Evolutionary conservation across 2,113 vertebrate genomes (phyloP), one percentile per base, ranked within the genome.

Genomic region (Dolichallabes microphthalmus): DNA sequence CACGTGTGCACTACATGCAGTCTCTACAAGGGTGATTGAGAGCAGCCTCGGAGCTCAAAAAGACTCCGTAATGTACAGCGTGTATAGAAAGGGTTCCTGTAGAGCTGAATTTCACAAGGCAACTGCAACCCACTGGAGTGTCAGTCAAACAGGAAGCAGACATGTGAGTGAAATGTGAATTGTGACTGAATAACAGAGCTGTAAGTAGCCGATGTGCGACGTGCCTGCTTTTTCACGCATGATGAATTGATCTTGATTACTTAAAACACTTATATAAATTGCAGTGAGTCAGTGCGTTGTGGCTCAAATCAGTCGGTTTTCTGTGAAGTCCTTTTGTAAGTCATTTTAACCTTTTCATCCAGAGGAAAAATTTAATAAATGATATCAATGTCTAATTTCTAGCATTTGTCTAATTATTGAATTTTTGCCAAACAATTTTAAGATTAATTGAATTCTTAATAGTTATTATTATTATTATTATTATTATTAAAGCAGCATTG

Each of bases 91-190:
- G 58, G 73, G 17, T 35, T 19, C 66, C 15, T 50, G 73, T 60
- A 63, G 52, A 35, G 15, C 55, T 75, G 32, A 45, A 75, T 50
- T 82, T 82, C 22, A 71, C 57, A 71, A 71, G 63, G 27, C 68
- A 73, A 66, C 30, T 66, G 13, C 25, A 66, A 30, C 12, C 61
- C 58, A 19, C 7, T n/a, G 11, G 39, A 22, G 27, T 55, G 39
- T 53, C 61, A 57, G 30, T 84, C 58, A 63, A 76, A 76, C 45
- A 84, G 57, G 45, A 53, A 82, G 52, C 2, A 53, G 75, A 77
- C 74, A 30, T 30, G 14, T 77, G 74, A 57, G 27, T 77, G 75
- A 12, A 27, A 20, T 76, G 50, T 9, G 6, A 27, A 53, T 76
- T 52, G 50, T 76, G 73, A 7, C 73, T 76, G 14, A 55, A 76